A percentile compares a stretch with the other conserved stretches of the same genome.
phyloP scores from a whole-genome alignment of 2,888 invertebrate species.

The Nasonia oneida region DNA sequence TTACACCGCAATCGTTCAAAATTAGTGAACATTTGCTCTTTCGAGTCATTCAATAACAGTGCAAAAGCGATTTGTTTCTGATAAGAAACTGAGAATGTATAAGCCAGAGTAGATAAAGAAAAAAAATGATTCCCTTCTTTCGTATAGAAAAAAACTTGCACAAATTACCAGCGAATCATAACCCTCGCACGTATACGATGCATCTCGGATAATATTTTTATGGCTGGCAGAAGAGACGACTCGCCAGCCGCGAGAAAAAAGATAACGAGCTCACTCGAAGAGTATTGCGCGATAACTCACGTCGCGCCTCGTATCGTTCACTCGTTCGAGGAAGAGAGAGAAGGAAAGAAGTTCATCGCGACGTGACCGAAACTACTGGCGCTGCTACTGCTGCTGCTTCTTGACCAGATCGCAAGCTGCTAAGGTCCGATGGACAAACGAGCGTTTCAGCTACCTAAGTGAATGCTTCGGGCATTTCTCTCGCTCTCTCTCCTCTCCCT shows the following conservation, averaged over 20 bases:
- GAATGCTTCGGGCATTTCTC: conserved; percentile 44
- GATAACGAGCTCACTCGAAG: conserved; percentile 32
- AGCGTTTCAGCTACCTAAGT: conserved; percentile 60
- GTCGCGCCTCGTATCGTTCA: conserved; percentile 62
- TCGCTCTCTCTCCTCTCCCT: conserved; percentile 36
- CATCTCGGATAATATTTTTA: conserved; percentile 46
- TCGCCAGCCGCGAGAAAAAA: conserved; percentile 30
- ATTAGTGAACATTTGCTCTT: neutral
- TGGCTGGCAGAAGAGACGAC: conserved; percentile 1
- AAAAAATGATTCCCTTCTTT: neutral
- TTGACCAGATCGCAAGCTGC: conserved; percentile 41
- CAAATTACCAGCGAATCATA: neutral
- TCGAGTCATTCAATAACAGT: neutral
- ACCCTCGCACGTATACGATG: neutral
- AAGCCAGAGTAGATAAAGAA: neutral
- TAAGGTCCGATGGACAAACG: conserved; percentile 52
- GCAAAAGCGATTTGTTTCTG: no score
- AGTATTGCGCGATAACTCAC: conserved; percentile 69
- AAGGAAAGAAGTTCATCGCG: conserved; percentile 58
- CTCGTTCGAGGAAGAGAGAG: conserved; percentile 51
- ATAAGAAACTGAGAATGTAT: no score
- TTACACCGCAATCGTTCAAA: neutral
- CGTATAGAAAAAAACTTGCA: neutral
- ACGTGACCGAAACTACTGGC: conserved; percentile 59
- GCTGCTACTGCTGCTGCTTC: conserved; percentile 25